phyloP scores from a whole-genome alignment of 2,113 vertebrate species.

The Anarrhichthys ocellatus region DNA sequence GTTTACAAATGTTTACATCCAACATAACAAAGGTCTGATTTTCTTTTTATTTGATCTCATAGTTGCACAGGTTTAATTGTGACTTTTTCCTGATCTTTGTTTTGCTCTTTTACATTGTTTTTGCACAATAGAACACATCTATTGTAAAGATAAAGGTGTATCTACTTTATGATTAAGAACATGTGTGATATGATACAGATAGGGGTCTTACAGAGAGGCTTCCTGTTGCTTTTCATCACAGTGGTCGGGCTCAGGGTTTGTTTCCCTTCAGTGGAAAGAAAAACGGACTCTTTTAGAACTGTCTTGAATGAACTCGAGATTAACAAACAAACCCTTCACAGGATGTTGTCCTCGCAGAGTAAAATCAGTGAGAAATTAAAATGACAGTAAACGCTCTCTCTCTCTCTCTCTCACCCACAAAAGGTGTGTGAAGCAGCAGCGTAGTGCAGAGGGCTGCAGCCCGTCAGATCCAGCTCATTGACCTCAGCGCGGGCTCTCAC shows the following conservation, averaged over 20 bases:
- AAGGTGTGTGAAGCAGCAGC: conserved; percentile 93
- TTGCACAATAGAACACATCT: background rate
- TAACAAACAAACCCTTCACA: background rate
- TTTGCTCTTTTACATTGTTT: background rate
- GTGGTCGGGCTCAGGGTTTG: conserved; percentile 81
- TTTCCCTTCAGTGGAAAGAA: conserved; percentile 81
- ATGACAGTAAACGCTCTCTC: conserved; percentile 5
- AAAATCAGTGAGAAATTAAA: background rate
- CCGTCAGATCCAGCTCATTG: conserved; percentile 90
- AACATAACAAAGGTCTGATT: background rate
- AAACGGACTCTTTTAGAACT: background rate
- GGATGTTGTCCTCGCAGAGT: background rate
- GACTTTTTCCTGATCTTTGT: background rate
- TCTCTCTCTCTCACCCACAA: conserved; percentile 85
- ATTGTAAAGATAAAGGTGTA: background rate
- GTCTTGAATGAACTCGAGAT: background rate
- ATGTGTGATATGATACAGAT: background rate
- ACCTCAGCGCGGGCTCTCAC: conserved; percentile 90
- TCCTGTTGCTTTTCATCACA: conserved; percentile 89
- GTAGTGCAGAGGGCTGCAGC: conserved; percentile 94
- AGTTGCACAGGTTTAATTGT: background rate
- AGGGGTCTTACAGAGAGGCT: conserved; percentile 90
- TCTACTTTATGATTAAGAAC: background rate
- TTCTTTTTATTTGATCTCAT: background rate
- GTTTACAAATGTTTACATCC: background rate